Evolutionary conservation across 2,888 invertebrate genomes (phyloP).

Genomic region (Acleris literana): DNA sequence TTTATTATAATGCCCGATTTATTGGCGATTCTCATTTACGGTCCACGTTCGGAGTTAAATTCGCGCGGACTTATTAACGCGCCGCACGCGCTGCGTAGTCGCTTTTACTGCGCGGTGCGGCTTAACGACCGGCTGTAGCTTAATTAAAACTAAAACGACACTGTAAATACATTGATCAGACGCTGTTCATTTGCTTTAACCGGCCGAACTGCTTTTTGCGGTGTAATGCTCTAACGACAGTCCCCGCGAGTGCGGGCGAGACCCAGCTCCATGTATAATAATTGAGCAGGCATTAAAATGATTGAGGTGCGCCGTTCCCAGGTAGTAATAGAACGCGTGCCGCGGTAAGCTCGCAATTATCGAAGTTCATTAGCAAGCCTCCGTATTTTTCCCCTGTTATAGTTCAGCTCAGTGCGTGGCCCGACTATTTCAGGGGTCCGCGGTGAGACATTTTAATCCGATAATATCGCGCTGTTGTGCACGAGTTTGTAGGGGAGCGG

Average conservation of each 20-base stretch:
- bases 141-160: conserved; percentile 80
- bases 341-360: conserved; percentile 67
- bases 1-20: conserved; percentile 81
- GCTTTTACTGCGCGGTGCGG: conserved; percentile 68
- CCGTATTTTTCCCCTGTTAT: conserved; percentile 58
- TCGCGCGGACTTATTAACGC: conserved; percentile 69
- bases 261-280: conserved; percentile 63
- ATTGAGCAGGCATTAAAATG: conserved; percentile 68
- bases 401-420: conserved; percentile 51
- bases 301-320: conserved; percentile 62
- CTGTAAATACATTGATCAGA: conserved; percentile 67
- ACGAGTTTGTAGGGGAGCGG: conserved; percentile 53
- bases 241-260: conserved; percentile 45
- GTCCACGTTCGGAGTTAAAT: conserved; percentile 64
- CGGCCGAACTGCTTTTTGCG: conserved; percentile 55
- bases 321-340: conserved; percentile 61
- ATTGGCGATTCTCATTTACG: conserved; percentile 78
- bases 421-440: conserved; percentile 50
- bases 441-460: conserved; percentile 56
- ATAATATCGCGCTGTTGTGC: conserved; percentile 55
- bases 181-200: conserved; percentile 56
- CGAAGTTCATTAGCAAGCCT: conserved; percentile 63
- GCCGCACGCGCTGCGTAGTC: conserved; percentile 59
- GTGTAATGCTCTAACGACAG: conserved; percentile 51
- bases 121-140: conserved; percentile 67